A percentile compares a stretch with the other conserved stretches of the same genome.
Conservation (phyloP, 2,113 vertebrate species). For the Amphiprion ocellaris region DNA sequence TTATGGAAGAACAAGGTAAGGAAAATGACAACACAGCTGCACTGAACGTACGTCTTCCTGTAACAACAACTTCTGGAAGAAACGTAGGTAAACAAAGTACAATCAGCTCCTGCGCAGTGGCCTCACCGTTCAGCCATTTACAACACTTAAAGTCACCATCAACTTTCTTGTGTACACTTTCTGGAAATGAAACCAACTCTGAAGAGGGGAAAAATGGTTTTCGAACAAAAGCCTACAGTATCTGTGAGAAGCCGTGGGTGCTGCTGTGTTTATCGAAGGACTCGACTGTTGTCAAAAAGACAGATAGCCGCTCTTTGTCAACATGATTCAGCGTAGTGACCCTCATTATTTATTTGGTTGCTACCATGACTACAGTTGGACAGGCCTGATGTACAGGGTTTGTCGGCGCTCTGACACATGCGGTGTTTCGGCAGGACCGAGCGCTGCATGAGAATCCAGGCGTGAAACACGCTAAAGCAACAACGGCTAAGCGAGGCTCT, state of each 20-base stretch:
- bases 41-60: not conserved
- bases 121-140: slow-evolving; percentile 20
- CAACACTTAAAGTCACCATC: slow-evolving; percentile 41
- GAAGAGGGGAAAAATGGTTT: slow-evolving; percentile 52
- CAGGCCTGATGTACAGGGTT: slow-evolving; percentile 46
- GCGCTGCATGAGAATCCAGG: slow-evolving; percentile 52
- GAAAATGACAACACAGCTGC: not conserved
- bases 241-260: slow-evolving; percentile 43
- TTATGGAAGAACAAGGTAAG: not conserved
- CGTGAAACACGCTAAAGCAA: slow-evolving; percentile 61
- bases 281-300: slow-evolving; percentile 75
- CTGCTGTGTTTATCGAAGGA: slow-evolving; percentile 66
- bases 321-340: slow-evolving; percentile 55
- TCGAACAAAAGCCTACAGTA: slow-evolving; percentile 60
- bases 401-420: slow-evolving; percentile 48
- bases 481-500: slow-evolving; percentile 46
- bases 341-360: slow-evolving; percentile 77
- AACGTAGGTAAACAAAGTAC: not conserved
- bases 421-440: slow-evolving; percentile 36
- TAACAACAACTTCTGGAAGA: not conserved
- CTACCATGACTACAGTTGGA: slow-evolving; percentile 71
- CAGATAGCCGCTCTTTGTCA: slow-evolving; percentile 66
- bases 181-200: slow-evolving; percentile 5
- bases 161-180: slow-evolving; percentile 18
- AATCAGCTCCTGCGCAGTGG: slow-evolving; percentile 2